Base-by-base conservation (phyloP, 2,797 vertebrate species). In the Pelodytes ibericus region DNA sequence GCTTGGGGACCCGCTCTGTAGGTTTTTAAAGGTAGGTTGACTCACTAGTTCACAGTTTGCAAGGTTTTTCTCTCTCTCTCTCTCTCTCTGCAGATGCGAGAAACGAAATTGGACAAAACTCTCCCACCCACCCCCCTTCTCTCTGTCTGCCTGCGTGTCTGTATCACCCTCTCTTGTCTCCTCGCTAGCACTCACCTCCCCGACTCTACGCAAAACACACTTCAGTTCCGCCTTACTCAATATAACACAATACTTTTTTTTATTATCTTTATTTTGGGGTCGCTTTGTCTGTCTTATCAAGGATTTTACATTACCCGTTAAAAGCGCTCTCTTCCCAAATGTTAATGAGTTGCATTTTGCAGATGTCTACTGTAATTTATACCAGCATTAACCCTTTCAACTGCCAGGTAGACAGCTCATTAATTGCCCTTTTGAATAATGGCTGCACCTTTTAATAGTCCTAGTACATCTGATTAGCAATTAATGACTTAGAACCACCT, bases 11-110 rank as follows among this genome's bases (percentile, higher is more conserved):
- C 10, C 33, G 24, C 67, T 3, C 20, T 58, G 20, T 3, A 20
- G 18, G n/a, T 1, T 62, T 25, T 30, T 53, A 6, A 84, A 87
- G 87, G 88, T 87, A 87, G 7, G 84, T 84, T 81, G 49, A 62
- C 79, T 16, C n/a, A 57, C n/a, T 82, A 85, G 83, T 84, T 85
- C 83, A 74, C 74, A 29, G 51, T 74, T 74, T 15, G 57, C 71
- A 72, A 77, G 75, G 59, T 33, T 58, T 31, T n/a, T n/a, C n/a
- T n/a, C n/a, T n/a, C n/a, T n/a, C n/a, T n/a, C n/a, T n/a, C n/a
- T n/a, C n/a, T n/a, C n/a, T n/a, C n/a, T 57, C 72, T 59, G 20
- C 49, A 24, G 49, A 24, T 53, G 49, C 65, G 75, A 72, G 36
- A 65, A 4, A 47, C 41, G 26, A 29, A 61, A 49, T 70, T 30